Evolutionary conservation across 2,797 vertebrate species (phyloP).

Genomic region (Chelonia mydas): DNA sequence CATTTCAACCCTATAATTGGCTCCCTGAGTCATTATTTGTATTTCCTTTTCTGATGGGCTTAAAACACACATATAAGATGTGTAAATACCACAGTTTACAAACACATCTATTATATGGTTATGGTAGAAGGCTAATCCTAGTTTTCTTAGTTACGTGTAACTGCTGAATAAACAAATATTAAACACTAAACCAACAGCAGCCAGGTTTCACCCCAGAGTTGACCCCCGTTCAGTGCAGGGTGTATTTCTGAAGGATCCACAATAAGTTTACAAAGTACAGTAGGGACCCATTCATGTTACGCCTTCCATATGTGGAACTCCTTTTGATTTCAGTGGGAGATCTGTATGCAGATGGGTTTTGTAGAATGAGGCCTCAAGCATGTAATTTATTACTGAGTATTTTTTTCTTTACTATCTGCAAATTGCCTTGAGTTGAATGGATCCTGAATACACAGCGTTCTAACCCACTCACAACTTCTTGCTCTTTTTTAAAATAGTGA

Average conservation of each 20-base stretch:
- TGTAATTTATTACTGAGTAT: neutral
- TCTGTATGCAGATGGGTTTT: neutral
- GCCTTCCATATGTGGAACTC: neutral
- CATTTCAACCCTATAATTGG: neutral
- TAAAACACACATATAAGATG: neutral
- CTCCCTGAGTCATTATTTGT: constrained; percentile 15
- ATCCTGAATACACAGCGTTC: neutral
- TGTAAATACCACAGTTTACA: neutral
- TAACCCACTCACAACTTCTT: neutral
- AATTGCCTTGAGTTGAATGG: neutral
- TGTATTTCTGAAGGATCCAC: neutral
- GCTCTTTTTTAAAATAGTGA: neutral
- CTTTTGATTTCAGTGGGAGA: neutral
- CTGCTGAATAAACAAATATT: neutral
- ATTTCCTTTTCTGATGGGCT: neutral
- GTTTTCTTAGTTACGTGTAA: neutral
- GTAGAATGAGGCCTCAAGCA: neutral
- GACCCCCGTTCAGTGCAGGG: neutral
- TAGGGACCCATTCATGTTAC: neutral
- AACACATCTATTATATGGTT: neutral
- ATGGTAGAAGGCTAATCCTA: neutral
- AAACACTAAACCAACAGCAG: neutral
- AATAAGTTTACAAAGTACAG: neutral
- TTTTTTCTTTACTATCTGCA: neutral
- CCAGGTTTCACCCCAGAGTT: neutral